These are phyloP conservation scores for Okapia johnstoni DNA, from an alignment of 2,113 vertebrate genomes.

Conservation along the genomic window DNA sequence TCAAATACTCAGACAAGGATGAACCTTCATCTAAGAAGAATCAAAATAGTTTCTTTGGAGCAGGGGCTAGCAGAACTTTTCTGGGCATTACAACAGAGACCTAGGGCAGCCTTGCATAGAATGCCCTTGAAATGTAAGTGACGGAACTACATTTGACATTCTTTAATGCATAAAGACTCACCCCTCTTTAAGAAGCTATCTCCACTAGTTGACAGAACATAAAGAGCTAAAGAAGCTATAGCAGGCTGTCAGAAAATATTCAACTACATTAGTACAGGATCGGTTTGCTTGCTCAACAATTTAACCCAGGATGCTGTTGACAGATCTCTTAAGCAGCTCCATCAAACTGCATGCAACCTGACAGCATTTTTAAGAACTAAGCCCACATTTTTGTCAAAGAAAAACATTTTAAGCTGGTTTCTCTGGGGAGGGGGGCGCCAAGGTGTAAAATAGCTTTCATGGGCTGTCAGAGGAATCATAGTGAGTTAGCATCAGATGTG, in stretches of 20 bases:
- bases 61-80: conserved; percentile 13
- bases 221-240: conserved; percentile 55
- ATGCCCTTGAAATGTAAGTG: conserved; percentile 45
- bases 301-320: conserved; percentile 59
- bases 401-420: conserved; percentile 64
- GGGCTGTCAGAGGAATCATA: conserved; percentile 52
- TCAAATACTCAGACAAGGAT: background rate
- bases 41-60: background rate
- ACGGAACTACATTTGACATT: conserved; percentile 47
- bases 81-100: conserved; percentile 5
- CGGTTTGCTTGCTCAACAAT: conserved; percentile 37
- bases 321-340: conserved; percentile 61
- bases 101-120: background rate
- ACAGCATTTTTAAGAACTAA: conserved; percentile 59
- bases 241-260: conserved; percentile 65
- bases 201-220: conserved; percentile 57
- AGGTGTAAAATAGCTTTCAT: conserved; percentile 57
- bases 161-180: conserved; percentile 18
- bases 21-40: conserved; percentile 4
- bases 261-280: conserved; percentile 44
- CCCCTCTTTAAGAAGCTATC: conserved; percentile 45
- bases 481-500: conserved; percentile 48
- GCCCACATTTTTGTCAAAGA: conserved; percentile 54
- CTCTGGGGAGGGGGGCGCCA: conserved; percentile 21
- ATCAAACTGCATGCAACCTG: conserved; percentile 55